phyloP scores from a whole-genome alignment of 2,888 invertebrate genomes.

The Phaedon cochleariae region DNA sequence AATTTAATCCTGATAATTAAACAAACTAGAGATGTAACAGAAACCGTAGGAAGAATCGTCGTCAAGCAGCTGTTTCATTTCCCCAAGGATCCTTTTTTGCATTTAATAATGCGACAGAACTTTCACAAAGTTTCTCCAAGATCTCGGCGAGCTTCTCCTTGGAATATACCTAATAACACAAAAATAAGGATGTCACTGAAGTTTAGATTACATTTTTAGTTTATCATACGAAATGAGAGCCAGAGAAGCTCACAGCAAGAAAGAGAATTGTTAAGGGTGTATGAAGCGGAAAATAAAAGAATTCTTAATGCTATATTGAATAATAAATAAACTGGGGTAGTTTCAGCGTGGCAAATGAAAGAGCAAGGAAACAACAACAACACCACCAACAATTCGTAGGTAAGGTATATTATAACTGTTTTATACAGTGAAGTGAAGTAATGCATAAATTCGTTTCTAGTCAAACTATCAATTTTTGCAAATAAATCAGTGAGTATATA shows the following conservation, averaged over 20 bases:
- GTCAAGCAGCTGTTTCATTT: constrained; percentile 60
- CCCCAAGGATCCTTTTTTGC: constrained; percentile 86
- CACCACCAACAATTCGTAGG: too few relatives aligned
- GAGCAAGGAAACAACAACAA: too few relatives aligned
- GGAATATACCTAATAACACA: constrained; percentile 69
- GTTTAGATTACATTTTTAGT: constrained; percentile 24
- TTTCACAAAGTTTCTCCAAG: constrained; percentile 79
- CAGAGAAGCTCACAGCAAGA: not conserved
- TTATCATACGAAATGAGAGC: constrained; percentile 9
- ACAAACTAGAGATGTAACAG: not conserved
- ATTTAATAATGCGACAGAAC: constrained; percentile 78
- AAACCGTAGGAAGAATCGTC: constrained; percentile 3
- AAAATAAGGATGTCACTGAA: constrained; percentile 16
- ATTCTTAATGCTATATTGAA: constrained; percentile 1
- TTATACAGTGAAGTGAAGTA: too few relatives aligned
- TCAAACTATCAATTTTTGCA: too few relatives aligned
- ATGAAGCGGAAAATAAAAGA: not conserved
- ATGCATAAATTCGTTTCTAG: too few relatives aligned
- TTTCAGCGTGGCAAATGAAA: not conserved
- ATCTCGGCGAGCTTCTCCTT: constrained; percentile 81
- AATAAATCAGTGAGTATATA: too few relatives aligned
- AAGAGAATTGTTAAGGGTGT: not conserved
- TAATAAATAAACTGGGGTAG: not conserved
- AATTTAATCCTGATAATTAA: not conserved
- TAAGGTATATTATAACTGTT: too few relatives aligned